Conservation (phyloP, 2,113 vertebrate genomes). For the Xyliphius kryptos region DNA sequence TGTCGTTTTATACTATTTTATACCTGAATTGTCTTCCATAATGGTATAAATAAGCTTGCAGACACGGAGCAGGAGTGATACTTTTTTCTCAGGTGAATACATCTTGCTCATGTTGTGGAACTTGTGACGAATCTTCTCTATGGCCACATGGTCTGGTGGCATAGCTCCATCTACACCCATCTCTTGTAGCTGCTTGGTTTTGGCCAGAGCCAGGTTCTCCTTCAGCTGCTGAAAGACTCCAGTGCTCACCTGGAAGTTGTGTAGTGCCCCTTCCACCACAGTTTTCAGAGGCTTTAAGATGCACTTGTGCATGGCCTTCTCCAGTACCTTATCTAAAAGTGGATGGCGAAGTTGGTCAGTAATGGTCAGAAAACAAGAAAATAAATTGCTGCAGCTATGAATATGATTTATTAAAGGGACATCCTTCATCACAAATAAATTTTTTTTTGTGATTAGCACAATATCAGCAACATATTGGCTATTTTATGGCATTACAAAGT, state of each 20-base stretch:
- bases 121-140: constrained; percentile 91
- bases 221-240: constrained; percentile 83
- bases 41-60: constrained; percentile 95
- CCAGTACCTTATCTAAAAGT: constrained; percentile 79
- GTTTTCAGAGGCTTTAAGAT: constrained; percentile 82
- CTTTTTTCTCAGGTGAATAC: constrained; percentile 96
- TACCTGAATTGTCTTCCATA: constrained; percentile 97
- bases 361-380: neutral
- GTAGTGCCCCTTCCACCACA: constrained; percentile 72
- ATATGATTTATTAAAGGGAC: too few species aligned
- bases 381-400: too few species aligned
- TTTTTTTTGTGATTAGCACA: too few species aligned
- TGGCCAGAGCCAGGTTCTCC: constrained; percentile 84
- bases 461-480: too few species aligned
- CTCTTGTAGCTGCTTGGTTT: constrained; percentile 80
- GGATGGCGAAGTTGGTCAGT: constrained; percentile 18
- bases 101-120: constrained; percentile 89
- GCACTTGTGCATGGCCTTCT: constrained; percentile 94
- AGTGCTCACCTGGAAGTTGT: constrained; percentile 67
- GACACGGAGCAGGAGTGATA: constrained; percentile 81
- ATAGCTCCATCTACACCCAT: constrained; percentile 81
- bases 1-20: constrained; percentile 18
- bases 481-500: too few species aligned
- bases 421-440: too few species aligned
- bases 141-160: constrained; percentile 78